Conservation (phyloP, 1,140 invertebrate species). For the Diplogasteroides magnus region DNA sequence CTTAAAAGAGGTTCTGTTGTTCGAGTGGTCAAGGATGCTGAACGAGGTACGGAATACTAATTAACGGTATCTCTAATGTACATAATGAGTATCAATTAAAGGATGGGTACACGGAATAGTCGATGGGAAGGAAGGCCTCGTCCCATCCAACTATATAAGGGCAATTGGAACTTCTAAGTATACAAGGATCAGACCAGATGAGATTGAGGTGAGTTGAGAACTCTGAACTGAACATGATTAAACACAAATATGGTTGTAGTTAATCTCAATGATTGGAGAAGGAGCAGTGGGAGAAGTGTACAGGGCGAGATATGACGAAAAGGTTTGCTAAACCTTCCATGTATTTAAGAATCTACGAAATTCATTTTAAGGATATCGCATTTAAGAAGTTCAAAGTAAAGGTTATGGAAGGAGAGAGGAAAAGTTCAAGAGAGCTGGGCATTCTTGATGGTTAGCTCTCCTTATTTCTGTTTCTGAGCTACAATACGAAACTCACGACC, state of each 20-base stretch:
- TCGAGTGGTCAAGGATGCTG: background rate
- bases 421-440: too few relatives aligned
- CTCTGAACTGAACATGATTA: background rate
- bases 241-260: background rate
- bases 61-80: too few relatives aligned
- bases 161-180: background rate
- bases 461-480: too few relatives aligned
- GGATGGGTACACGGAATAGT: background rate
- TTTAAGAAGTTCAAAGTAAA: background rate
- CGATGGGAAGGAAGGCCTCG: background rate
- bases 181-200: background rate
- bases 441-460: too few relatives aligned
- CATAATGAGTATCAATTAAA: too few relatives aligned
- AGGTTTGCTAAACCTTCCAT: too few relatives aligned
- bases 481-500: too few relatives aligned
- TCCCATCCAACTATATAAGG: background rate
- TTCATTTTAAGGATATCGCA: background rate
- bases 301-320: background rate
- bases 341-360: too few relatives aligned
- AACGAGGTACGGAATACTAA: background rate
- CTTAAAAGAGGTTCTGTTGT: background rate
- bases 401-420: background rate
- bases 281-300: background rate
- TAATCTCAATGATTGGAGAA: background rate
- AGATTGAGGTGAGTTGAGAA: background rate